phyloP scores from a whole-genome alignment of 2,888 invertebrate species.

The Noctua comes region DNA sequence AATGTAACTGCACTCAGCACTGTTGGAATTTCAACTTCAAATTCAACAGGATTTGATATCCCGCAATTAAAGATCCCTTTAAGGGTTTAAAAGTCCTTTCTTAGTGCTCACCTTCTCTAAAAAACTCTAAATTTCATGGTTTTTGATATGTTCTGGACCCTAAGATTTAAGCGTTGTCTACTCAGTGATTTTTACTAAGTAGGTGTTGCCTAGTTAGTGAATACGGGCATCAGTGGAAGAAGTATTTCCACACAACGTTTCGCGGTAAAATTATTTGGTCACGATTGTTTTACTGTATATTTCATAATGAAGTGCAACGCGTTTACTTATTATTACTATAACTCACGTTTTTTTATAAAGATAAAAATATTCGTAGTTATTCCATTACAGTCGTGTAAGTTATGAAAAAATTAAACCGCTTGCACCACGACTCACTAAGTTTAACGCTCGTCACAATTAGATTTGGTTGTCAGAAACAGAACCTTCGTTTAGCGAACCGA shows the following conservation, averaged over 20 bases:
- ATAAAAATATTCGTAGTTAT: not conserved
- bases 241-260: constrained; percentile 37
- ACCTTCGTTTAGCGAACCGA: not conserved
- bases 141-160: not conserved
- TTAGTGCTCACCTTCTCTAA: not conserved
- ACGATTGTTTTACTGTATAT: constrained; percentile 48
- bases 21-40: not conserved
- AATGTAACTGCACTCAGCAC: not conserved
- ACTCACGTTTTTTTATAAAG: constrained; percentile 42
- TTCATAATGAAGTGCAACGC: constrained; percentile 45
- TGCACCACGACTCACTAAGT: not conserved
- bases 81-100: not conserved
- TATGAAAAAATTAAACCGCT: not conserved
- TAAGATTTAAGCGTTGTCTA: not conserved
- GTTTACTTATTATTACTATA: constrained; percentile 23
- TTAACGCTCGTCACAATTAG: not conserved
- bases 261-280: constrained; percentile 52
- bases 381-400: too few relatives aligned
- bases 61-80: too few relatives aligned
- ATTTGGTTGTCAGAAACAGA: not conserved
- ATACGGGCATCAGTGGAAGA: constrained; percentile 4
- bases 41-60: not conserved
- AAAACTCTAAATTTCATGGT: not conserved
- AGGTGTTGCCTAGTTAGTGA: not conserved
- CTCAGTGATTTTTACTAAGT: not conserved